phyloP scores from a whole-genome alignment of 2,888 invertebrate species.

The Ormyrus nitidulus region DNA sequence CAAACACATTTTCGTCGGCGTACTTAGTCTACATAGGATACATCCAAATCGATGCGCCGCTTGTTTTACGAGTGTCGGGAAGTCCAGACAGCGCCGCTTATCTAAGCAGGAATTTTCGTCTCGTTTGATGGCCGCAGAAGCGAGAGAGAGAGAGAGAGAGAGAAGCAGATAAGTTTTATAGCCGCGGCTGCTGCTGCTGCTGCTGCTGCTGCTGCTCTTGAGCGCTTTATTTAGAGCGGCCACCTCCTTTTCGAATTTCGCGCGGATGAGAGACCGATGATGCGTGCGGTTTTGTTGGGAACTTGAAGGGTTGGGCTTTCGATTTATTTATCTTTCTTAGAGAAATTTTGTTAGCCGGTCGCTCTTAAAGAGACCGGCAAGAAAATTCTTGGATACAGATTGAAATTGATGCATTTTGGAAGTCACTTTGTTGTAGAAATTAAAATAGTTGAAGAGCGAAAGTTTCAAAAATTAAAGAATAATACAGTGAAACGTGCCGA shows the following conservation, averaged over 20 bases:
- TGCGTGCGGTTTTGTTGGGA: neutral
- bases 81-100: constrained; percentile 34
- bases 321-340: no score
- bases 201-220: constrained; percentile 61
- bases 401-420: no score
- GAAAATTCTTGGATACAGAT: no score
- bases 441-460: no score
- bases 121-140: neutral
- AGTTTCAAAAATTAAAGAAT: no score
- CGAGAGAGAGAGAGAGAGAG: no score
- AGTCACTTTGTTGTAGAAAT: no score
- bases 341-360: no score
- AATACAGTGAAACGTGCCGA: no score
- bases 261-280: constrained; percentile 18
- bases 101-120: constrained; percentile 43
- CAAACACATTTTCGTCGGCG: constrained; percentile 30
- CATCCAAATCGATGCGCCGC: constrained; percentile 8
- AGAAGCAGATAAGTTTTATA: constrained; percentile 63
- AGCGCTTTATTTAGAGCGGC: constrained; percentile 67
- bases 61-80: constrained; percentile 33
- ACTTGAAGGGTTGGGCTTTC: no score
- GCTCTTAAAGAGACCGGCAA: no score
- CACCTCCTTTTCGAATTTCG: constrained; percentile 34
- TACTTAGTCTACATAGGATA: neutral
- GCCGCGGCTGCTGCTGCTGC: constrained; percentile 57